Evolutionary conservation across 2,113 vertebrate species (phyloP).

Genomic region (Riparia riparia): DNA sequence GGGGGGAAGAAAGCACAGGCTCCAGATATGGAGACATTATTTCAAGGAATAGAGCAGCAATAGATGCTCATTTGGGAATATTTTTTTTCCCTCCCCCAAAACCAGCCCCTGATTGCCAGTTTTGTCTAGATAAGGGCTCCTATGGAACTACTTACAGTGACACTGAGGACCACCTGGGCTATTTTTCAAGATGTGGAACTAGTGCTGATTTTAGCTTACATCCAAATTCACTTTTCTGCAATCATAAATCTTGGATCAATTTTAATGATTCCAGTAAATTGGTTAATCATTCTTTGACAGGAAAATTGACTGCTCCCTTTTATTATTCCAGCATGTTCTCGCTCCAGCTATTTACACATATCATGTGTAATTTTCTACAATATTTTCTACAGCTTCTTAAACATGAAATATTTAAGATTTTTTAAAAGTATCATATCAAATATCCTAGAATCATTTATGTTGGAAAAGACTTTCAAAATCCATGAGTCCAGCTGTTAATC

Average conservation of each 20-base stretch:
- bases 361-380: background rate
- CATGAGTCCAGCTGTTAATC: background rate
- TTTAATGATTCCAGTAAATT: conserved; percentile 11
- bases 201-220: background rate
- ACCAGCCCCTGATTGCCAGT: background rate
- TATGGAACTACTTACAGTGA: background rate
- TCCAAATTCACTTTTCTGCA: background rate
- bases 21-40: background rate
- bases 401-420: background rate
- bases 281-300: background rate
- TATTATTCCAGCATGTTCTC: background rate
- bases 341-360: background rate
- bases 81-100: background rate
- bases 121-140: background rate
- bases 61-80: background rate
- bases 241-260: background rate
- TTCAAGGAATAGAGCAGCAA: background rate
- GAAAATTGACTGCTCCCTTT: background rate
- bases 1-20: background rate
- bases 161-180: background rate
- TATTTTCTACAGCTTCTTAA: background rate
- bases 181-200: background rate
- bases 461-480: background rate
- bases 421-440: background rate
- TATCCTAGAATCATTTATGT: background rate